Evolutionary conservation across 2,888 invertebrate genomes (phyloP).

Genomic region (Drosophila paracracens): DNA sequence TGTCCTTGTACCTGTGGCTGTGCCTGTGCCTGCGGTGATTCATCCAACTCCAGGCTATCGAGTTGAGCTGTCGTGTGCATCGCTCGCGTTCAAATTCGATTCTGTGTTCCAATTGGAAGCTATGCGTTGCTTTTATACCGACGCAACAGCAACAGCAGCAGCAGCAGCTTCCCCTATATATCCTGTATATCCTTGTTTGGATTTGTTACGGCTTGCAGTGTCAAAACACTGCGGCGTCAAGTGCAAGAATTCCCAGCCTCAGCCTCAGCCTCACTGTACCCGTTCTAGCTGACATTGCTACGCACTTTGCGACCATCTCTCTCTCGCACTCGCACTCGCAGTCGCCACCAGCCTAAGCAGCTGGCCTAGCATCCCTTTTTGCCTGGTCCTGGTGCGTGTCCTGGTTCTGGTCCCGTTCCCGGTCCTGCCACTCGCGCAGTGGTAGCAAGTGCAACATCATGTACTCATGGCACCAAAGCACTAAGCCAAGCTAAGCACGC

Average conservation of each 20-base stretch:
- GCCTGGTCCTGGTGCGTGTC: constrained; percentile 27
- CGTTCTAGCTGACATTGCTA: constrained; percentile 69
- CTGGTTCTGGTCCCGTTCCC: constrained; percentile 31
- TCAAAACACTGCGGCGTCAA: constrained; percentile 82
- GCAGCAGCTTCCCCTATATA: constrained; percentile 56
- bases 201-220: constrained; percentile 83
- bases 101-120: constrained; percentile 83
- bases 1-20: constrained; percentile 26
- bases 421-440: constrained; percentile 39
- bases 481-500: constrained; percentile 76
- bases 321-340: constrained; percentile 35
- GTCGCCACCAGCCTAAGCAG: constrained; percentile 25
- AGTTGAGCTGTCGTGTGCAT: constrained; percentile 75
- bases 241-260: constrained; percentile 85
- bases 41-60: constrained; percentile 61
- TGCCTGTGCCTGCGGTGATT: constrained; percentile 27
- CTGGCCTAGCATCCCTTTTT: constrained; percentile 48
- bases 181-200: constrained; percentile 51
- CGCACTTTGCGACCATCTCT: constrained; percentile 68
- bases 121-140: constrained; percentile 80
- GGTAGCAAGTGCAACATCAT: constrained; percentile 83
- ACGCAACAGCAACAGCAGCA: constrained; percentile 13
- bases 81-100: constrained; percentile 77
- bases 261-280: constrained; percentile 28
- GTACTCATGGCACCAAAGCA: constrained; percentile 74